These are phyloP conservation scores for Pachypanchax playfairii DNA, from an alignment of 2,113 vertebrate genomes.

Conservation along the genomic window DNA sequence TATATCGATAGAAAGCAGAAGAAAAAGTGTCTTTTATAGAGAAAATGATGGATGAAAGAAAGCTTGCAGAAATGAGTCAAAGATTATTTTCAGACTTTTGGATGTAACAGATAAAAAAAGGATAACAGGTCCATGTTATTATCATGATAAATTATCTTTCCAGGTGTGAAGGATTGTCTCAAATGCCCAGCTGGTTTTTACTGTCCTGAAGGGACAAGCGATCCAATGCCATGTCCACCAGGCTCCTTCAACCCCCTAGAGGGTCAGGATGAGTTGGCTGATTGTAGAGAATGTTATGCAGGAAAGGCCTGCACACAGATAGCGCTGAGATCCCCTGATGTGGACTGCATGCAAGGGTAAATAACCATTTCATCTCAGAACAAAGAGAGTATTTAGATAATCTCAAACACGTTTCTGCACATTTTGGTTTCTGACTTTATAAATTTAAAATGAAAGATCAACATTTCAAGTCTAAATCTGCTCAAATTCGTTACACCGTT, in stretches of 20 bases:
- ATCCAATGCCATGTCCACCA: conserved; percentile 80
- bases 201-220: conserved; percentile 79
- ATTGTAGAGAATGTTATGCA: conserved; percentile 82
- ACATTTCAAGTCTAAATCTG: neutral
- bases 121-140: neutral
- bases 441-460: too few relatives aligned
- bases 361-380: conserved; percentile 10
- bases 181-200: conserved; percentile 86
- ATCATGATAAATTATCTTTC: neutral
- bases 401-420: neutral
- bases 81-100: too few relatives aligned
- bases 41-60: conserved; percentile 13
- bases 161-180: conserved; percentile 81
- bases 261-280: conserved; percentile 82
- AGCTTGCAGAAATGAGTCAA: neutral
- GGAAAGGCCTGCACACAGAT: conserved; percentile 86
- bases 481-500: neutral
- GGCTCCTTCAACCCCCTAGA: conserved; percentile 83
- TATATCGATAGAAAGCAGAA: neutral
- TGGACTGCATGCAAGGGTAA: conserved; percentile 84
- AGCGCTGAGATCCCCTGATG: conserved; percentile 81
- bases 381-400: neutral
- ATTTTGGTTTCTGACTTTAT: neutral
- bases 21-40: neutral
- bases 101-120: neutral